Conservation (phyloP, 2,888 invertebrate genomes). For the Ditylenchus weischeri region DNA sequence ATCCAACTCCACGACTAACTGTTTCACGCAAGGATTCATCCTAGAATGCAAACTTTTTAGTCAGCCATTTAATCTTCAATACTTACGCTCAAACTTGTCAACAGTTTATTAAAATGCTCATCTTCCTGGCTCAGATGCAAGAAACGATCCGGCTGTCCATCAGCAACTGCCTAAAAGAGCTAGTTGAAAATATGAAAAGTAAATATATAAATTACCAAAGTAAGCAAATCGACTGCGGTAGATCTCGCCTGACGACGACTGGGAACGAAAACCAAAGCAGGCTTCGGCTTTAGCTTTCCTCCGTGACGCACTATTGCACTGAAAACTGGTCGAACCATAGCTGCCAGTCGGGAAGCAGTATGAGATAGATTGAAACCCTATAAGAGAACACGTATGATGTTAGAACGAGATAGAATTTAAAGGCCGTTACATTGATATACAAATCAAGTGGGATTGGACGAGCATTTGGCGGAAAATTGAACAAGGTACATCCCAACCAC, state of each 20-base stretch:
- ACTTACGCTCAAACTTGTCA: slow-evolving; percentile 74
- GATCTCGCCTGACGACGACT: slow-evolving; percentile 62
- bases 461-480: slow-evolving; percentile 98
- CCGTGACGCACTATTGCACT: slow-evolving; percentile 82
- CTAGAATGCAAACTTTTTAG: neutral
- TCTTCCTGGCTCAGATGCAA: slow-evolving; percentile 66
- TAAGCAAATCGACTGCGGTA: slow-evolving; percentile 91
- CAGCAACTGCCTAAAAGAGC: slow-evolving; percentile 71
- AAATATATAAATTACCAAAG: slow-evolving; percentile 64
- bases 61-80: neutral
- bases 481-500: slow-evolving; percentile 75
- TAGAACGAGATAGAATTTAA: neutral
- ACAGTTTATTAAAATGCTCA: slow-evolving; percentile 51
- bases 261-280: slow-evolving; percentile 85
- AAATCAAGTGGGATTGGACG: slow-evolving; percentile 89
- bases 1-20: slow-evolving; percentile 88
- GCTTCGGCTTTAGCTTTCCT: slow-evolving; percentile 67
- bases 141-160: slow-evolving; percentile 79
- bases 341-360: slow-evolving; percentile 87
- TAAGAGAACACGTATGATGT: slow-evolving; percentile 3
- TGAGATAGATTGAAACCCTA: slow-evolving; percentile 95
- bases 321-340: slow-evolving; percentile 97
- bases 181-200: too few species aligned
- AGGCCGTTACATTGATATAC: slow-evolving; percentile 71
- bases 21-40: slow-evolving; percentile 80